These are phyloP conservation scores for Xiphophorus birchmanni DNA, from an alignment of 2,797 vertebrate genomes.

Conservation along the genomic window DNA sequence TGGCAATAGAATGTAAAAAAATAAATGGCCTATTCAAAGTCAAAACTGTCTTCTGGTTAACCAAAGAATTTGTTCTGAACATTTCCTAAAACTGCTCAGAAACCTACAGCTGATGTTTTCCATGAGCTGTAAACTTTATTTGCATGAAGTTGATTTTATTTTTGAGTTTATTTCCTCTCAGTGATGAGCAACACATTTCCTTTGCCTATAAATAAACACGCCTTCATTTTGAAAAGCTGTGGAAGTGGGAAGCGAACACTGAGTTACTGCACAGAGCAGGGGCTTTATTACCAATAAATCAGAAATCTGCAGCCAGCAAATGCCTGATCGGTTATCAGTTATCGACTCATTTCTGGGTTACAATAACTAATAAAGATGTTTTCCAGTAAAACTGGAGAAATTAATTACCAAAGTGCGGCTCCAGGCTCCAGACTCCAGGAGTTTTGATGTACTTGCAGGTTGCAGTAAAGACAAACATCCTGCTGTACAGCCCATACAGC, in stretches of 20 bases:
- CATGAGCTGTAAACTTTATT: not conserved
- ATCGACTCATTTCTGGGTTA: constrained; percentile 6
- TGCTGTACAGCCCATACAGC: not conserved
- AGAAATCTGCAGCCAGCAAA: constrained; percentile 2
- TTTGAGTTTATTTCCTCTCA: not conserved
- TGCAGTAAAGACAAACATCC: constrained; percentile 6
- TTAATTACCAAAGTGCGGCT: not conserved
- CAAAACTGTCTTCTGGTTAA: not conserved
- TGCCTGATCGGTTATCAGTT: constrained; percentile 5
- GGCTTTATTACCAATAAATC: constrained; percentile 21
- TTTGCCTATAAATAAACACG: not conserved
- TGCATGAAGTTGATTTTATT: not conserved
- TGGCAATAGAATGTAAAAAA: not conserved
- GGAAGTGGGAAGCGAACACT: not conserved
- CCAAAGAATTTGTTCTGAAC: not conserved
- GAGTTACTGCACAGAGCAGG: not conserved
- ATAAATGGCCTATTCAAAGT: not conserved
- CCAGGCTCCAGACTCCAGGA: not conserved
- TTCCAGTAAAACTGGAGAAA: not conserved
- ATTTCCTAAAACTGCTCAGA: not conserved
- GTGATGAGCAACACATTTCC: not conserved
- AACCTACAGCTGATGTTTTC: not conserved
- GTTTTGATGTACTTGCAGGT: not conserved
- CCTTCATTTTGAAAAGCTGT: not conserved
- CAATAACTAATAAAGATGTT: not conserved